Evolutionary conservation across 2,797 vertebrate genomes (phyloP).

Genomic region (Todus mexicanus): DNA sequence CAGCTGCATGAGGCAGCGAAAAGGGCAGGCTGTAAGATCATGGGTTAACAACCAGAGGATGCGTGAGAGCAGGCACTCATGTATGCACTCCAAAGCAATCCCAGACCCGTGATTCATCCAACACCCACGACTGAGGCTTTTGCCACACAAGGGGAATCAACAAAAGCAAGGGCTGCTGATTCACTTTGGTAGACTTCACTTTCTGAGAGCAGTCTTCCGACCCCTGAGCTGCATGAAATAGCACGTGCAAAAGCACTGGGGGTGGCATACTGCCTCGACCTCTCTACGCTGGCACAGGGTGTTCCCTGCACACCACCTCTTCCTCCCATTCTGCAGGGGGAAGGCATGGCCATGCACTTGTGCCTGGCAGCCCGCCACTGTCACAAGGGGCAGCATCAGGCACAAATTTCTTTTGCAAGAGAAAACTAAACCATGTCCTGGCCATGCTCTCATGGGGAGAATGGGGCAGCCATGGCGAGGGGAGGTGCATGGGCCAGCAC

Average conservation of each 20-base stretch:
- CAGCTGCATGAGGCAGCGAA: background rate
- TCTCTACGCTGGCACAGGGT: slow-evolving; percentile 34
- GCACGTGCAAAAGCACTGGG: background rate
- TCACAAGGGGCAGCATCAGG: background rate
- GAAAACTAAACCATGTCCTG: background rate
- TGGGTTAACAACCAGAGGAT: background rate
- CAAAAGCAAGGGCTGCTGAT: background rate
- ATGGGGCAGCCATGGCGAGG: rapidly evolving
- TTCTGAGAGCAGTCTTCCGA: background rate
- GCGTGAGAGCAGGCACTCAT: background rate
- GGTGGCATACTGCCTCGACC: background rate
- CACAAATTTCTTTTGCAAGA: background rate
- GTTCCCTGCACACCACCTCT: slow-evolving; percentile 63
- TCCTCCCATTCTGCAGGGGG: slow-evolving; percentile 68
- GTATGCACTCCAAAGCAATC: background rate
- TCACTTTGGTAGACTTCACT: background rate
- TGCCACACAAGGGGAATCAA: background rate
- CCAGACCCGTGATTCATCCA: background rate
- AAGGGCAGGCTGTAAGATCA: background rate
- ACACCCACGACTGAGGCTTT: background rate
- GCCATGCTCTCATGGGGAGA: background rate
- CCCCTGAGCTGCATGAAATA: background rate
- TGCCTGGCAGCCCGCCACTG: background rate
- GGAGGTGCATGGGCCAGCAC: background rate
- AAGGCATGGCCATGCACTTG: background rate